phyloP scores from a whole-genome alignment of 2,113 vertebrate species.

The Canis aureus region DNA sequence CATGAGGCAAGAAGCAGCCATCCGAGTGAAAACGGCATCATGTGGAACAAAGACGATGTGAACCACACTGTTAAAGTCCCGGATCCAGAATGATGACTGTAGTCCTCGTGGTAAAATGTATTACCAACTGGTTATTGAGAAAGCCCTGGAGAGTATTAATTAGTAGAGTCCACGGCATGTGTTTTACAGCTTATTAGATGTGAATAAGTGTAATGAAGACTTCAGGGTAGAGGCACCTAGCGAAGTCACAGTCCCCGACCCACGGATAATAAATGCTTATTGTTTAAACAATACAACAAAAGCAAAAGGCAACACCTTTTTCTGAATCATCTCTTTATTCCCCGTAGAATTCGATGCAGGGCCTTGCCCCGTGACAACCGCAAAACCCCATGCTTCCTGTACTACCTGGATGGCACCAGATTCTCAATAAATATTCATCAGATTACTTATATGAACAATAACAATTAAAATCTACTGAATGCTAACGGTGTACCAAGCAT shows the following conservation, averaged over 20 bases:
- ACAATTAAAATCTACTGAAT: neutral
- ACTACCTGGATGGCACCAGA: neutral
- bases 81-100: neutral
- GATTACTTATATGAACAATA: neutral
- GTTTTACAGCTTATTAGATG: conserved; percentile 11
- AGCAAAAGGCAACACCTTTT: neutral
- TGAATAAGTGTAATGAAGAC: neutral
- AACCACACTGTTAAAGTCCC: neutral
- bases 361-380: neutral
- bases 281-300: neutral
- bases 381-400: neutral
- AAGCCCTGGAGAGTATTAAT: neutral
- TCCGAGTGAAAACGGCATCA: neutral
- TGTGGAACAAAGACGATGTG: neutral
- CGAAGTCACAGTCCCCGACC: neutral
- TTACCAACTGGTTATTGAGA: neutral
- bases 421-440: neutral
- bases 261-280: neutral
- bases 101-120: neutral
- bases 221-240: neutral
- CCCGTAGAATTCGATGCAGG: neutral
- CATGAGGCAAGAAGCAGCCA: neutral
- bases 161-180: neutral
- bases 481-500: neutral
- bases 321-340: neutral